phyloP scores from a whole-genome alignment of 92 coral and sea anemone genomes.

The Bergia sp. region DNA sequence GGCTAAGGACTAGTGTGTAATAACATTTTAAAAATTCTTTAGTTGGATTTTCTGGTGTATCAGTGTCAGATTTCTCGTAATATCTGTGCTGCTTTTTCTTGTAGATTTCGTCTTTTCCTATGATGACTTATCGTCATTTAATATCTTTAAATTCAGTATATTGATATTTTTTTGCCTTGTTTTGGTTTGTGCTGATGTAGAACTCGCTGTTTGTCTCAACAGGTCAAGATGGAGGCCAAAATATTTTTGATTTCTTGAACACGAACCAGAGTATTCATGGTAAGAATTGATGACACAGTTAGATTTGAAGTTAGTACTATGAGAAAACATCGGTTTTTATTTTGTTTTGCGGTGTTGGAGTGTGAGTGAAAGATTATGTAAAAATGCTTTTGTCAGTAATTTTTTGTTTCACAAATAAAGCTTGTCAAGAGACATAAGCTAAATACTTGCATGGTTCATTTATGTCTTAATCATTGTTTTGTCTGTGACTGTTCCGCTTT shows the following conservation, averaged over 20 bases:
- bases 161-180: too few relatives aligned
- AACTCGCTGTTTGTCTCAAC: slow-evolving; percentile 6
- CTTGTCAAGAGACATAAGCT: neutral
- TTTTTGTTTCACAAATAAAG: neutral
- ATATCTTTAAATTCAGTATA: too few relatives aligned
- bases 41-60: too few relatives aligned
- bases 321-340: neutral
- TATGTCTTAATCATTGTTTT: neutral
- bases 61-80: too few relatives aligned
- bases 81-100: too few relatives aligned
- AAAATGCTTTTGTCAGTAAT: too few relatives aligned
- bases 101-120: too few relatives aligned
- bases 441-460: neutral
- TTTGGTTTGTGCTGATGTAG: neutral
- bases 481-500: neutral
- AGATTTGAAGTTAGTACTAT: neutral
- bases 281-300: neutral
- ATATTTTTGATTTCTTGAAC: slow-evolving; percentile 28
- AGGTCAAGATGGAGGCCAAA: slow-evolving; percentile 34
- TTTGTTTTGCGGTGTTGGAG: too few relatives aligned
- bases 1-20: too few relatives aligned
- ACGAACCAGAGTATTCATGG: slow-evolving; percentile 26
- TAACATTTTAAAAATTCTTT: too few relatives aligned
- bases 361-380: neutral
- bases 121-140: too few relatives aligned